Evolutionary conservation across 2,888 invertebrate species (phyloP), one percentile per base, ranked within the genome.

Genomic region (Cartodere bifasciata): DNA sequence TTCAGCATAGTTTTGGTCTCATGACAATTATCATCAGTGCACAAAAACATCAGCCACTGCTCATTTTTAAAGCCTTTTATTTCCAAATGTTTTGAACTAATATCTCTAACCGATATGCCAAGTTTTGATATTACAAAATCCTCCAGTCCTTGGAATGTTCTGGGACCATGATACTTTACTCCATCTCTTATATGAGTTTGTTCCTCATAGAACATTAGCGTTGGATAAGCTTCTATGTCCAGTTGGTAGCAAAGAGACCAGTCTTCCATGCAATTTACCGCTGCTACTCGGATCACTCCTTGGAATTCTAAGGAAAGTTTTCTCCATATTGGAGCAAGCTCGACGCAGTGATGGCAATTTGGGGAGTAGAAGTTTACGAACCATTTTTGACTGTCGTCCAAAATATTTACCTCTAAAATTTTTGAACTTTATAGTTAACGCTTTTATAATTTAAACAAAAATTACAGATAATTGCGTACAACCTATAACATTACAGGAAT

Each of bases 331-430:
- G 86, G 83, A 2, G 83, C 85, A 43, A 88, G 62, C 39, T 70
- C 70, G 53, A 87, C 86, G 50, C 88, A 90, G 43, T 87, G 87
- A 12, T 78, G 76, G 51, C 88, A 88, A 52, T 77, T 75, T 2
- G 87, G 81, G 1, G 86, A 86, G 59, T 88, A 90, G 55, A 82
- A 88, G 59, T 88, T 88, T 35, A 90, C 69, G 53, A 88, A 85
- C 78, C 87, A 81, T 16, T 77, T 68, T 37, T 78, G 80, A 30
- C 72, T 71, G 16, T 69, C 67, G 37, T 63, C 58, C 33, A 59
- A 36, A 21, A 65, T 53, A 42, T 60, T 64, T 28, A 63, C 50
- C 43, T 62, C 64, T 66, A 39, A 17, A 32, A 14, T 23, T 23
- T 6, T 5, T 11, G 5, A 23, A 23, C 24, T n/a, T n/a, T n/a